Conservation (phyloP, 2,888 invertebrate genomes). For the Cantharis flavilabris region DNA sequence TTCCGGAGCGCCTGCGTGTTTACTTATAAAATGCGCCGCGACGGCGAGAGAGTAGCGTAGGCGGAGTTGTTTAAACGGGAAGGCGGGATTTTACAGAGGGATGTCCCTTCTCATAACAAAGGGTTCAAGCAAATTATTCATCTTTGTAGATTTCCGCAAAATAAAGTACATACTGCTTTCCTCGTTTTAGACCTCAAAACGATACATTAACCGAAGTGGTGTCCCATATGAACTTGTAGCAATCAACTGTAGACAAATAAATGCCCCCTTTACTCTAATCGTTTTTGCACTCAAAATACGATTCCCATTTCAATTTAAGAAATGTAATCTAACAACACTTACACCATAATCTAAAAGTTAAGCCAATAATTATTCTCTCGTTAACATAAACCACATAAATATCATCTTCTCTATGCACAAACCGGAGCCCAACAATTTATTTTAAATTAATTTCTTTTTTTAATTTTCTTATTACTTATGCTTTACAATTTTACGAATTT, state of each 20-base stretch:
- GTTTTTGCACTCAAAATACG: conserved; percentile 6
- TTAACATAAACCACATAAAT: neutral
- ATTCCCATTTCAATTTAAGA: neutral
- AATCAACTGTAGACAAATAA: conserved; percentile 19
- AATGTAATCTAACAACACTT: neutral
- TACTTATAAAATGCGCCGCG: conserved; percentile 34
- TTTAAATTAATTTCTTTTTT: neutral
- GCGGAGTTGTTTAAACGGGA: conserved; percentile 50
- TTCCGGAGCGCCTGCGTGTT: conserved; percentile 45
- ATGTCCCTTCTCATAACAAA: conserved; percentile 53
- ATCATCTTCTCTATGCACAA: neutral
- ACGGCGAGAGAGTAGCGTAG: conserved; percentile 51
- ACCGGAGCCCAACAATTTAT: neutral
- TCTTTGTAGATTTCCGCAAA: conserved; percentile 53
- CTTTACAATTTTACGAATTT: neutral
- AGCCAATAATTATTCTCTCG: neutral
- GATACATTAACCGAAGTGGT: conserved; percentile 39
- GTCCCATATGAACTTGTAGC: conserved; percentile 45
- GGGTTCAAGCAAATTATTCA: conserved; percentile 55
- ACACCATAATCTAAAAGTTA: neutral
- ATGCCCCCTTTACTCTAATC: conserved; percentile 15
- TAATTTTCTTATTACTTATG: neutral
- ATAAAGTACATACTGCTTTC: conserved; percentile 44
- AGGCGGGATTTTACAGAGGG: conserved; percentile 52
- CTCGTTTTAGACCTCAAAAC: conserved; percentile 39